Base-by-base conservation (phyloP, 2,888 invertebrate species). In the Acrobasis suavella region DNA sequence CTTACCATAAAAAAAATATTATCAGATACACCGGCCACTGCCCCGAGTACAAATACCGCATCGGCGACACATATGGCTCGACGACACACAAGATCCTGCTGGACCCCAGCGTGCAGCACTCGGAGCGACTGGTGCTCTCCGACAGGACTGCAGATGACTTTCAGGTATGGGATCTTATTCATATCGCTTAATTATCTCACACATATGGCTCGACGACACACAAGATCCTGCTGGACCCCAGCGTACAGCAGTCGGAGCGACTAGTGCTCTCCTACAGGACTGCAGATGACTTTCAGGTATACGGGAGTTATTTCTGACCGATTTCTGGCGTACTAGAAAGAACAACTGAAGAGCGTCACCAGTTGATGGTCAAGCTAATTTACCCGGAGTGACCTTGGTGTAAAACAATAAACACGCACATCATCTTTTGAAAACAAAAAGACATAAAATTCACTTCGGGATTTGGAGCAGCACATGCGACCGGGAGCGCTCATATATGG, bases 11-110 rank as follows among this genome's bases (percentile, higher is more conserved):
- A 32, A 55, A 7, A 16, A 17, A 58, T 8, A 2, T 52, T 62
- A 65, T 0, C 76, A 96, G 96, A 64, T 96, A 96, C 81, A 95
- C 96, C 2, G 96, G 96, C 50, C 95, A 95, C 76, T 96, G 95
- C 75, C 96, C 96, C 0, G 95, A 96, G 74, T 95, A 95, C 85
- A 95, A 94, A 65, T 96, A 94, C 78, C 93, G 95, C 22, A 93
- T 95, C 66, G 96, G 96, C 2, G 95, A 96, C 83, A 96, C 96
- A 0, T 96, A 95, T 86, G 96, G 96, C 61, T 94, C 94, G 7
- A 93, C 95, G 52, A 95, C 96, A 0, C 96, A 96, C 81, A 96
- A 96, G 85, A 93, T 96, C 58, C 91, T 96, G 0, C 82, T 96
- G 72, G 96, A 96, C 82, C 96, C 96, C 0, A 94, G 94, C 60